phyloP scores from a whole-genome alignment of 2,888 invertebrate species.

The Andrena hattorfiana region DNA sequence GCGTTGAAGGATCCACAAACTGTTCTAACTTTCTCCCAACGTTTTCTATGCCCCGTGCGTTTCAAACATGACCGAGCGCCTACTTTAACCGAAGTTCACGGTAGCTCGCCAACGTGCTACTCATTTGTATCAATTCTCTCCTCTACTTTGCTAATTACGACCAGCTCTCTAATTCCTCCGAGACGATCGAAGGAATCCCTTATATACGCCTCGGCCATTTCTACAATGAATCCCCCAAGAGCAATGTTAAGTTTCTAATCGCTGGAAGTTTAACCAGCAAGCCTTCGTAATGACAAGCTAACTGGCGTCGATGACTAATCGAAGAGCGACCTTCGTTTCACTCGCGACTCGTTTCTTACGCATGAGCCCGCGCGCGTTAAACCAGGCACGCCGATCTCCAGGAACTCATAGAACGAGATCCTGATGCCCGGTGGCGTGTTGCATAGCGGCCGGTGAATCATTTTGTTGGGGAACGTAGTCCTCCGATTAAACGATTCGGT shows the following conservation, averaged over 20 bases:
- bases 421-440: background rate
- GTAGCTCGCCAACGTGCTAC: background rate
- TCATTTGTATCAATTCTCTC: conserved; percentile 2
- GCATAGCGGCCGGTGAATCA: background rate
- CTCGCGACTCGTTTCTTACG: conserved; percentile 19
- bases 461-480: background rate
- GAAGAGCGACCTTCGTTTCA: conserved; percentile 40
- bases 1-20: background rate
- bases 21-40: background rate
- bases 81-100: background rate
- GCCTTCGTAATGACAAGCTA: conserved; percentile 13
- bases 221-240: background rate
- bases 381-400: conserved; percentile 2
- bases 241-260: background rate
- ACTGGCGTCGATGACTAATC: conserved; percentile 47
- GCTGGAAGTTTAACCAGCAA: background rate
- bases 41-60: background rate
- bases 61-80: background rate
- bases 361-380: conserved; percentile 7
- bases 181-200: background rate
- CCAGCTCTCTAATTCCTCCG: conserved; percentile 11
- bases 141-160: background rate
- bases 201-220: background rate
- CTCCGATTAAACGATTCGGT: background rate
- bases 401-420: conserved; percentile 13